Base-by-base conservation (phyloP, 2,888 invertebrate species). In the Polymixis flavicincta region DNA sequence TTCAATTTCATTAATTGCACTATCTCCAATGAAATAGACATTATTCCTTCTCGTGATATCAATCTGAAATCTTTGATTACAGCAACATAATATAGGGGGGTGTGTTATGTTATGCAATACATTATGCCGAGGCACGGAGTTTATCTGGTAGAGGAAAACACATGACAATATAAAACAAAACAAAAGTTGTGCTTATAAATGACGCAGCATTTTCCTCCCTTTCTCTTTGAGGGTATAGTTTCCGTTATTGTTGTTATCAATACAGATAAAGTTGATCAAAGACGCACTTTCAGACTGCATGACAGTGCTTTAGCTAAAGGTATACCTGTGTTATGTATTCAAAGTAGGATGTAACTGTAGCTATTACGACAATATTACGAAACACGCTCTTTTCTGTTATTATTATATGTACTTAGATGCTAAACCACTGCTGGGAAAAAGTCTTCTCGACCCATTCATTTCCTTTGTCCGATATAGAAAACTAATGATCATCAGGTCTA, bases 121-220 rank as follows among this genome's bases (percentile, higher is more conserved):
- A 80, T 75, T 66, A 63, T 52, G 74, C 50, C 50, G 64, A 45
- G 48, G 37, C 74, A 25, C 61, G 11, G 45, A 74, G 61, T 73
- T 71, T 73, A 81, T 81, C 59, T 78, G 61, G 61, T 28, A 14
- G 50, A 59, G 59, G 71, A 70, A 84, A 80, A 82, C 71, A 67
- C 28, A 64, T 32, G 70, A 78, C 79, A 64, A 64, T 71, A 79
- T 83, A 74, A 84, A 80, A 84, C 68, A 83, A 83, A 83, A 83
- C 80, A 72, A 78, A 80, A 82, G 68, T 84, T 67, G 37, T 66
- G 68, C 64, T 80, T 59, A 74, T 59, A 75, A 70, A 73, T 66
- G 80, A 82, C 69, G 69, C 69, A 63, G 71, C 80, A 28, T 52
- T 70, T 67, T 67, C 50, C 61, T 78, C 70, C 71, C 65, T 65